Base-by-base conservation (phyloP, 1,140 invertebrate species). In the Cotesia glomerata region DNA sequence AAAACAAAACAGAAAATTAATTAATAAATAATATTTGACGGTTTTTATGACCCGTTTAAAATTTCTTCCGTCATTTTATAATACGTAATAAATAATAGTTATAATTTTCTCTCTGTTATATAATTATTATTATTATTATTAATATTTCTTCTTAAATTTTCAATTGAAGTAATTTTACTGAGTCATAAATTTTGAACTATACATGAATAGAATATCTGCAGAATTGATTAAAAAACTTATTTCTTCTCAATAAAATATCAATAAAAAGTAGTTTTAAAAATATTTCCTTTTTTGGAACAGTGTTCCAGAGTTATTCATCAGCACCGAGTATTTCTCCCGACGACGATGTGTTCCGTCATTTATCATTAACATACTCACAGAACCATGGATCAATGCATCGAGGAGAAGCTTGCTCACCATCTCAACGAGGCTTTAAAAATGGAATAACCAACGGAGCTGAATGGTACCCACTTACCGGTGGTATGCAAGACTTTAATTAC, bases 401-500 rank as follows among this genome's bases (percentile, higher is more conserved):
- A 52, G 95, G 95, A 4, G 91, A 92, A 26, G 92, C 94, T 1
- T 97, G 95, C 86, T 93, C 93, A 76, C 88, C 91, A 68, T 89
- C 91, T 56, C 90, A 92, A 73, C 89, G 91, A 4, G 88, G 90
- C 62, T 97, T 97, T 83, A 90, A 92, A 72, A 88, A 95, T 78
- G 96, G 96, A 8, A 97, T 97, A 74, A 97, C 95, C 11, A 97
- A 97, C 80, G 96, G 96, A 4, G 96, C 96, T 1, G 93, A 94
- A 59, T 97, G 95, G 95, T 97, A 97, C 85, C 94, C 95, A 0
- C 85, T 97, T 0, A 95, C 94, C 71, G 96, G 95, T 86, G 90
- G 88, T 5, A 96, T 97, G 95, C 97, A 99, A 89, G 98, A 99
- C 84, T 99, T 95, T 87, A 99, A 99, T 85, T 99, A 99, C 83